Evolutionary conservation across 2,113 vertebrate genomes (phyloP).

Genomic region (Cygnus buccinator): DNA sequence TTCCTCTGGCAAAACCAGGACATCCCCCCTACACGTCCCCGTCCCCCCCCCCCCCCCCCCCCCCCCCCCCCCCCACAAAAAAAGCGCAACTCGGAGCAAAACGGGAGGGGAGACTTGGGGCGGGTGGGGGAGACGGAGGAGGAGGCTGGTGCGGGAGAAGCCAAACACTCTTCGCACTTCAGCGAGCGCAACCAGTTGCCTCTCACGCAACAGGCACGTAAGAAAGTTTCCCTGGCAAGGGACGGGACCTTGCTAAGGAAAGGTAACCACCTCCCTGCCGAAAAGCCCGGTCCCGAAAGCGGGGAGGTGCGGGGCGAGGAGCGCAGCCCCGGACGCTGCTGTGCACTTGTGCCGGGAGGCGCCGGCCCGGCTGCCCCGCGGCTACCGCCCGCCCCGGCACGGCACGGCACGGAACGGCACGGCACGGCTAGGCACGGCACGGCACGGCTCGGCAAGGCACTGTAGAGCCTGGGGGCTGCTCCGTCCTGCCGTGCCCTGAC

Average conservation of each 20-base stretch:
- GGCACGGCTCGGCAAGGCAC: too few relatives aligned
- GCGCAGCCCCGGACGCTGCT: background rate
- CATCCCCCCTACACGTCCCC: conserved; percentile 43
- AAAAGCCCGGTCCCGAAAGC: background rate
- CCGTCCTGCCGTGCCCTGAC: too few relatives aligned
- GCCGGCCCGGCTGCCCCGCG: background rate
- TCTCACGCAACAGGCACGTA: background rate
- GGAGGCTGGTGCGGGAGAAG: conserved; percentile 6
- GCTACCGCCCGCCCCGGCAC: too few relatives aligned
- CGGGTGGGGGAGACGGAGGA: background rate
- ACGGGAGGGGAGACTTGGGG: background rate
- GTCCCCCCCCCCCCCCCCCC: too few relatives aligned
- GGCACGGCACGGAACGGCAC: too few relatives aligned
- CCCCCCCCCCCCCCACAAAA: background rate
- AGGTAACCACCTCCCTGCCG: background rate
- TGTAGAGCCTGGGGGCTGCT: too few relatives aligned
- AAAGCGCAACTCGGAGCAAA: conserved; percentile 1
- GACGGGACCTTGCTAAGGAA: background rate
- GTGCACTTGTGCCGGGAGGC: background rate
- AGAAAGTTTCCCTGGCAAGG: background rate
- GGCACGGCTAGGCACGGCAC: too few relatives aligned
- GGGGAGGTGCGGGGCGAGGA: background rate
- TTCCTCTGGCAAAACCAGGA: conserved; percentile 39
- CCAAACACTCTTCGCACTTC: background rate
- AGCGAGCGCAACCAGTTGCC: background rate